These are phyloP conservation scores for Pseudonaja textilis DNA, from an alignment of 2,113 vertebrate genomes.

Conservation along the genomic window DNA sequence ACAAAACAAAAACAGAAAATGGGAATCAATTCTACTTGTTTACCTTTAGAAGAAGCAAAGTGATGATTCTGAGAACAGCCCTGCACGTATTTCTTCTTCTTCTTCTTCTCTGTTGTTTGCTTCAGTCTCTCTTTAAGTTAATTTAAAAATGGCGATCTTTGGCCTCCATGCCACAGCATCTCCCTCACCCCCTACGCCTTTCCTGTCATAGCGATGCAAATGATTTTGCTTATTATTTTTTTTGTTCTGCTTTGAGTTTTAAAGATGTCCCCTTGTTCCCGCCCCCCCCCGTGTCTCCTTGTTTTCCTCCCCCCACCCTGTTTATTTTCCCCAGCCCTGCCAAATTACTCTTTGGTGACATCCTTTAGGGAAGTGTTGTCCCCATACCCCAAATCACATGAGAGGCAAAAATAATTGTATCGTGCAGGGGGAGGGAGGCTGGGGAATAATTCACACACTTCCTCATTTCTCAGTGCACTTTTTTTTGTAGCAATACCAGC, in stretches of 20 bases:
- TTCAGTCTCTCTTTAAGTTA: conserved; percentile 65
- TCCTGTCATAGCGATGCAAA: conserved; percentile 38
- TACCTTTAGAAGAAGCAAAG: conserved; percentile 34
- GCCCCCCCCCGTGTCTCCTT: neutral
- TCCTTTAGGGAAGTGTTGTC: neutral
- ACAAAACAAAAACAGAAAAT: neutral
- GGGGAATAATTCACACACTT: conserved; percentile 25
- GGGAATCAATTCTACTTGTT: conserved; percentile 46
- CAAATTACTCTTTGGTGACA: neutral
- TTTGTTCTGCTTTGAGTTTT: conserved; percentile 32
- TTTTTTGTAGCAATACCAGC: conserved; percentile 40
- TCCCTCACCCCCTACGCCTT: conserved; percentile 34
- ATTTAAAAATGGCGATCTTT: conserved; percentile 61
- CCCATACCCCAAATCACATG: neutral
- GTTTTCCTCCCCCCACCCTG: neutral
- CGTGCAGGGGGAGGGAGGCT: neutral
- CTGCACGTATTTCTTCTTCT: conserved; percentile 14
- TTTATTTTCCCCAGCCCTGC: neutral
- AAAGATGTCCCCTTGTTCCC: neutral
- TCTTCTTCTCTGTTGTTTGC: conserved; percentile 16
- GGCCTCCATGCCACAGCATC: conserved; percentile 42
- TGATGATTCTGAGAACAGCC: conserved; percentile 39
- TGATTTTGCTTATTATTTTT: neutral
- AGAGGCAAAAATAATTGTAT: neutral
- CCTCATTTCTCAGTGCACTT: conserved; percentile 52